A percentile compares a stretch with the other conserved stretches of the same genome.
Evolutionary conservation across 1,140 invertebrate species (phyloP).

Genomic region (Agrypnia vestita): DNA sequence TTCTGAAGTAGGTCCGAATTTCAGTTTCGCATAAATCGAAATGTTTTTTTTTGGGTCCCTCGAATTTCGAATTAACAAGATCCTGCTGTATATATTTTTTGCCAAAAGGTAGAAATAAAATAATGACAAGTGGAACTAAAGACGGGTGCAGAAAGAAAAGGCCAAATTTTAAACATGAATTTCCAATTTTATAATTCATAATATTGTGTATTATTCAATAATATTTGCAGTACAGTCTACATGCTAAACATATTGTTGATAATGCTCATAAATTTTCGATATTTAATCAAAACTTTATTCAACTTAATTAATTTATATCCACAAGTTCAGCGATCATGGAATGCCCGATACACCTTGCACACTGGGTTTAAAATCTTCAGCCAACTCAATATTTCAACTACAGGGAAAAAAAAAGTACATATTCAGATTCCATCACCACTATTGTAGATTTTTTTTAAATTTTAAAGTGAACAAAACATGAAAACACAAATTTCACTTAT

Average conservation of each 20-base stretch:
- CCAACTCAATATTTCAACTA: no score
- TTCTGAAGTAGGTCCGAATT: no score
- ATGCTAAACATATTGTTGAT: slow-evolving; percentile 59
- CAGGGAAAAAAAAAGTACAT: no score
- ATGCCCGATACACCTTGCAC: neutral
- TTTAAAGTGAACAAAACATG: no score
- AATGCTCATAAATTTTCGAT: slow-evolving; percentile 43
- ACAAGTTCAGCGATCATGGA: slow-evolving; percentile 3
- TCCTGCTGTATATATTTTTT: no score
- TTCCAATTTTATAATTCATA: slow-evolving; percentile 61
- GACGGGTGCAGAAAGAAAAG: slow-evolving; percentile 37
- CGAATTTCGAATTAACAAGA: no score
- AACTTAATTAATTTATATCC: slow-evolving; percentile 17
- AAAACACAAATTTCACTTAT: neutral
- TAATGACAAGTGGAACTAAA: neutral
- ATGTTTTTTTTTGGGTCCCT: no score
- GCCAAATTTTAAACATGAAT: slow-evolving; percentile 57
- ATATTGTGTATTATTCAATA: slow-evolving; percentile 60
- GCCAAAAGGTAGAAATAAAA: neutral
- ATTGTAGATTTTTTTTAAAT: no score
- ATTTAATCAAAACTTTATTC: slow-evolving; percentile 30
- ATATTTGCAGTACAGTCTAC: slow-evolving; percentile 61
- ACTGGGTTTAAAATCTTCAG: neutral
- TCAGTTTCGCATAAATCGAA: no score
- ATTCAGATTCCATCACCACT: no score